These are phyloP conservation scores for Odontophorus gujanensis DNA, from an alignment of 2,113 vertebrate genomes.

Conservation along the genomic window DNA sequence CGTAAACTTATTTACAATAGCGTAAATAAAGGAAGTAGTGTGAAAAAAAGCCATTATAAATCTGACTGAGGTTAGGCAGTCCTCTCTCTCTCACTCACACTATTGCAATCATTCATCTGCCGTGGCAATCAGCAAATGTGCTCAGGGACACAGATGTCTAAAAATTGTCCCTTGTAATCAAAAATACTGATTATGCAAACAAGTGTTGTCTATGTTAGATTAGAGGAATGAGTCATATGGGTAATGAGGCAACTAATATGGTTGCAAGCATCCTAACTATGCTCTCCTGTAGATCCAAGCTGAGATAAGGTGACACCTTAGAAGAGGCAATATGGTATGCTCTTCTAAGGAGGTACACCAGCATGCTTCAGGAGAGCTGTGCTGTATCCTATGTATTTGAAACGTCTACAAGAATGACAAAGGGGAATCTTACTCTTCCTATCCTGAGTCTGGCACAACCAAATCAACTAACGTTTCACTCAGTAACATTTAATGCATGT, in stretches of 20 bases:
- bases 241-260: not conserved
- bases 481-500: not conserved
- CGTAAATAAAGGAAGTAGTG: conserved; percentile 39
- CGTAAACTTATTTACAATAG: conserved; percentile 53
- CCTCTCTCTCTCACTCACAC: not conserved
- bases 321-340: not conserved
- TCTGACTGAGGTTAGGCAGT: not conserved
- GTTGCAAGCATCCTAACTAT: not conserved
- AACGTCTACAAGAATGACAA: not conserved
- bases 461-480: not conserved
- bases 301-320: not conserved
- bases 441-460: not conserved
- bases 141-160: not conserved
- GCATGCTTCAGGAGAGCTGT: not conserved
- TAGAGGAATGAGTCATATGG: not conserved
- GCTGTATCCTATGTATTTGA: not conserved
- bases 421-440: not conserved
- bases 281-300: not conserved
- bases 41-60: conserved; percentile 27
- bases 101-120: not conserved
- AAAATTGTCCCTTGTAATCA: not conserved
- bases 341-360: not conserved
- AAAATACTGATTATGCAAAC: not conserved
- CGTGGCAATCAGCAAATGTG: not conserved
- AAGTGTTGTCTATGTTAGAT: not conserved